These are phyloP conservation scores for Pangasius macronema DNA, from an alignment of 2,797 vertebrate genomes.

Conservation along the genomic window DNA sequence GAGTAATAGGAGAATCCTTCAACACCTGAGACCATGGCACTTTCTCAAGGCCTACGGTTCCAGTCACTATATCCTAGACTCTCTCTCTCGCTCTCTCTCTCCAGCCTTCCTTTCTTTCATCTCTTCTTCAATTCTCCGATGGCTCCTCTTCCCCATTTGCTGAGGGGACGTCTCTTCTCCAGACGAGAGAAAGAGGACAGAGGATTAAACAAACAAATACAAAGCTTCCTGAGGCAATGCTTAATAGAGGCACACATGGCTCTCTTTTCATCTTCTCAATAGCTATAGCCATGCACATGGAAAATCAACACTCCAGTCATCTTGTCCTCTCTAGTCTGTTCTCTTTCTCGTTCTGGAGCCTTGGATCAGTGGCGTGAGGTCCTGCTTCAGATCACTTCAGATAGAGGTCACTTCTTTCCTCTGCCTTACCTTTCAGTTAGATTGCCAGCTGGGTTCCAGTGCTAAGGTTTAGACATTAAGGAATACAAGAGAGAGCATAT, in stretches of 20 bases:
- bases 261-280: slow-evolving; percentile 59
- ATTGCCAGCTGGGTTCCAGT: slow-evolving; percentile 37
- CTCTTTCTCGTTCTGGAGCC: slow-evolving; percentile 23
- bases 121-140: slow-evolving; percentile 69
- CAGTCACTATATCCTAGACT: slow-evolving; percentile 41
- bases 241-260: slow-evolving; percentile 53
- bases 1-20: slow-evolving; percentile 79
- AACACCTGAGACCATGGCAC: slow-evolving; percentile 84
- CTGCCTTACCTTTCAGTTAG: slow-evolving; percentile 55
- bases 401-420: slow-evolving; percentile 44
- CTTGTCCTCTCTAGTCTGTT: slow-evolving; percentile 34
- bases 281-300: slow-evolving; percentile 28
- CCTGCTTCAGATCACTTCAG: slow-evolving; percentile 49
- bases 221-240: slow-evolving; percentile 61
- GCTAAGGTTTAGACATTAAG: slow-evolving; percentile 23
- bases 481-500: background rate
- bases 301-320: slow-evolving; percentile 52
- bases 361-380: slow-evolving; percentile 27
- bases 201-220: slow-evolving; percentile 63
- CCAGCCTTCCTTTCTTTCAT: slow-evolving; percentile 69
- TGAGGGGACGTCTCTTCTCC: slow-evolving; percentile 39
- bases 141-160: slow-evolving; percentile 63
- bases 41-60: slow-evolving; percentile 67
- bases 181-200: slow-evolving; percentile 42
- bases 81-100: slow-evolving; percentile 34